These are phyloP conservation scores for Antechinus flavipes DNA, from an alignment of 2,113 vertebrate genomes.

Conservation along the genomic window DNA sequence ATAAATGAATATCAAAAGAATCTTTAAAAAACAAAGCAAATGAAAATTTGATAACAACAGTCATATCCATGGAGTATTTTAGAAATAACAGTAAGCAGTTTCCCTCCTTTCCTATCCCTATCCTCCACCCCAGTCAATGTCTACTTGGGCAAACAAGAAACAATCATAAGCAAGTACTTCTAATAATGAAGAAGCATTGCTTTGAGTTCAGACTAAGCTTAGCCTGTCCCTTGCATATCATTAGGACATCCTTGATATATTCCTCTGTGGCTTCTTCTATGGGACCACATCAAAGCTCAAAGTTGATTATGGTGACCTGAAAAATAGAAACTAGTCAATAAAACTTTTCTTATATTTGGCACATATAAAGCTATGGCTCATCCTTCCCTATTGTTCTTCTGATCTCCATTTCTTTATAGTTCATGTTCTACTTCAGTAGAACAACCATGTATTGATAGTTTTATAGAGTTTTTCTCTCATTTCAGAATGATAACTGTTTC, in stretches of 20 bases:
- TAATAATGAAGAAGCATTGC: constrained; percentile 73
- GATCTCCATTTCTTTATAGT: constrained; percentile 54
- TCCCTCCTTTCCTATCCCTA: not conserved
- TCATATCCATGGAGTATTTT: constrained; percentile 61
- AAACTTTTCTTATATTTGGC: constrained; percentile 47
- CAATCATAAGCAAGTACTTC: constrained; percentile 77
- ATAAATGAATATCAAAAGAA: constrained; percentile 45
- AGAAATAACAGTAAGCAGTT: constrained; percentile 73
- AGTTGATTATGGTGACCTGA: constrained; percentile 61
- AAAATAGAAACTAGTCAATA: constrained; percentile 53
- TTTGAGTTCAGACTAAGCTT: constrained; percentile 55
- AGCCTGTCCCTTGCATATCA: constrained; percentile 69
- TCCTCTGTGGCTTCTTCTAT: constrained; percentile 77
- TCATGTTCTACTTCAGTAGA: constrained; percentile 40
- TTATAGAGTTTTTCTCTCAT: constrained; percentile 48
- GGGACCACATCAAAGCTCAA: constrained; percentile 73
- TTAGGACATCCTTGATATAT: constrained; percentile 72
- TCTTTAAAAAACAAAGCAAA: constrained; percentile 69
- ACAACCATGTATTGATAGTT: not conserved
- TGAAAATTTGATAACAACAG: constrained; percentile 55
- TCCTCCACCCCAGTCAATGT: constrained; percentile 66
- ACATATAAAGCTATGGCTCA: not conserved
- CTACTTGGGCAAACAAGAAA: constrained; percentile 75
- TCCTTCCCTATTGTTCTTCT: constrained; percentile 57
- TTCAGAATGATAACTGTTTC: not conserved